A percentile compares a stretch with the other conserved stretches of the same genome.
These are phyloP conservation scores for Steromphala cineraria DNA, from an alignment of 2,888 invertebrate genomes.

Conservation along the genomic window DNA sequence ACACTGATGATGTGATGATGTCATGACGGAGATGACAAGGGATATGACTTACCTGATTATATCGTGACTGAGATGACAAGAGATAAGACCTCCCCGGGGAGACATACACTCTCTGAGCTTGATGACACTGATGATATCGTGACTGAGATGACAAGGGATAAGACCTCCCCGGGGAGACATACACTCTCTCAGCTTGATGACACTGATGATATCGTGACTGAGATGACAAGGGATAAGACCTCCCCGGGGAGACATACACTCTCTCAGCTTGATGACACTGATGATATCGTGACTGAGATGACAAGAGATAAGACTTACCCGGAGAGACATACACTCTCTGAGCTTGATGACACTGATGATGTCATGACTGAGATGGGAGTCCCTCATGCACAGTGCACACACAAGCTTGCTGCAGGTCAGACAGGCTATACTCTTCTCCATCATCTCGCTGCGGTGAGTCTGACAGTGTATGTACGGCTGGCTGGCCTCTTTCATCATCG, in stretches of 20 bases:
- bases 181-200: conserved; percentile 24
- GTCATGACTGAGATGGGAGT: conserved; percentile 27
- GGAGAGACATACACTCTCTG: conserved; percentile 22
- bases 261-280: conserved; percentile 24
- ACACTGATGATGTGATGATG: too few species aligned
- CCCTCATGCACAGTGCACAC: conserved; percentile 32
- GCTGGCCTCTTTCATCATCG: background rate
- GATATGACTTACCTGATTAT: too few species aligned
- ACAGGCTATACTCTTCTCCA: conserved; percentile 31
- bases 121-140: too few species aligned
- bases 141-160: too few species aligned
- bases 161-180: conserved; percentile 20
- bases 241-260: conserved; percentile 24
- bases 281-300: conserved; percentile 30
- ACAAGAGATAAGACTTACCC: conserved; percentile 19
- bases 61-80: too few species aligned
- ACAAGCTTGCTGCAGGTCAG: conserved; percentile 24
- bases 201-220: conserved; percentile 29
- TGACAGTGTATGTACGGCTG: conserved; percentile 26
- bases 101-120: too few species aligned
- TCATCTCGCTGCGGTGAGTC: conserved; percentile 23
- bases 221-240: conserved; percentile 15
- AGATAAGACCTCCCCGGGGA: too few species aligned
- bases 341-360: conserved; percentile 30
- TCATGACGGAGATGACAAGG: too few species aligned